Evolutionary conservation across 2,797 vertebrate species (phyloP), one percentile per base, ranked within the genome.

Genomic region (Lithobates sylvaticus): DNA sequence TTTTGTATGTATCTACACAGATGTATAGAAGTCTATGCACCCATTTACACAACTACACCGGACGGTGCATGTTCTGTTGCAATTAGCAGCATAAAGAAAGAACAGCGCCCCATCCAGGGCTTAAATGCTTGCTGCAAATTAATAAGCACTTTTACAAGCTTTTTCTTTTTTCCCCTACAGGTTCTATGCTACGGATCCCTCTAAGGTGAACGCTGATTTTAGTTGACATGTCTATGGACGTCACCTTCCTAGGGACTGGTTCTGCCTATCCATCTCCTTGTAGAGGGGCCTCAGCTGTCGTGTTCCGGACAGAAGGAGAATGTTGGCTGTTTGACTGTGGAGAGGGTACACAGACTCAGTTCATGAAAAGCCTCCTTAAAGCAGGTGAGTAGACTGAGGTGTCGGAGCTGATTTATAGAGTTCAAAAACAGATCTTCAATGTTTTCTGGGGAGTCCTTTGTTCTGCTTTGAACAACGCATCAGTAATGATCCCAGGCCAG

Each of bases 251-350:
- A 15, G 97, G 98, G 44, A 98, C 97, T 0, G 98, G 98, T 0
- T 95, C 97, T 0, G 97, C 97, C 0, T 98, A 96, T 76, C 98
- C 97, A 1, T 96, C 96, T 0, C 97, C 97, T 0, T 91, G 92
- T 0, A 93, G 97, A 76, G 97, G 97, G 0, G 96, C 97, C 0
- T 96, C 97, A 1, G 97, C 97, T 0, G 86, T 97, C n/a, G 97
- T 96, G 73, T 92, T 98, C 29, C 94, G 97, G 54, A 88, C 93
- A 4, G 95, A 97, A 18, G 97, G 97, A 5, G 95, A 97, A 0
- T 96, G 95, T 76, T 99, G 97, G 97, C 94, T 99, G 74, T 99
- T 99, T n/a, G 98, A 98, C 91, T 99, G 97, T 75, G 98, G 97
- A 0, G 98, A 99, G 61, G 97, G 97, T 0, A 99, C 97, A 0